phyloP scores from a whole-genome alignment of 2,888 invertebrate genomes.

The Idaea aversata region DNA sequence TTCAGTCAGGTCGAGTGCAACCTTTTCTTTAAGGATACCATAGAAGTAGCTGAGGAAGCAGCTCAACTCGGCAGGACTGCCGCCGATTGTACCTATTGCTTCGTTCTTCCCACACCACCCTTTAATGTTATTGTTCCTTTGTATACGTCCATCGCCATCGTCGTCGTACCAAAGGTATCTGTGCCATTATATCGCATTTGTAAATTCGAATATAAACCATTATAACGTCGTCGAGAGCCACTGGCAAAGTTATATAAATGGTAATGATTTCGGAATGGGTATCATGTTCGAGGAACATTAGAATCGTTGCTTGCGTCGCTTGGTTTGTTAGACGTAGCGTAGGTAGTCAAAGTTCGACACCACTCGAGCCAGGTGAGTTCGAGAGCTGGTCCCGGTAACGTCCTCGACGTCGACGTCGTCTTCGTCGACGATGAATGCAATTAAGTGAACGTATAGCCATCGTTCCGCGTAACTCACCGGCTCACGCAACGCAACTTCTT shows the following conservation, averaged over 20 bases:
- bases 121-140: conserved; percentile 36
- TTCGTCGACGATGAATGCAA: conserved; percentile 15
- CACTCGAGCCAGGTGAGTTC: conserved; percentile 4
- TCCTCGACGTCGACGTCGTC: not conserved
- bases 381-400: conserved; percentile 2
- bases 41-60: conserved; percentile 30
- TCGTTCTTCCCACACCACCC: conserved; percentile 30
- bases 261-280: conserved; percentile 38
- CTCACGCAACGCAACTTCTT: conserved; percentile 24
- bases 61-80: conserved; percentile 9
- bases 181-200: conserved; percentile 38
- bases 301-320: conserved; percentile 17
- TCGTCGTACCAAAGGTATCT: conserved; percentile 41
- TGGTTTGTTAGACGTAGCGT: conserved; percentile 11
- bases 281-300: conserved; percentile 35
- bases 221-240: conserved; percentile 31
- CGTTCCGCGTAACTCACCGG: conserved; percentile 15
- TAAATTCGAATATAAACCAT: conserved; percentile 33
- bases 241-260: conserved; percentile 44
- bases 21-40: conserved; percentile 31
- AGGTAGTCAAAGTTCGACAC: not conserved
- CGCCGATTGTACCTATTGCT: conserved; percentile 17
- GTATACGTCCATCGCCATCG: conserved; percentile 21
- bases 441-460: conserved; percentile 16
- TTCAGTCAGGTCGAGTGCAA: conserved; percentile 35